phyloP scores from a whole-genome alignment of 2,797 vertebrate genomes.

The Orestias chungarensis region DNA sequence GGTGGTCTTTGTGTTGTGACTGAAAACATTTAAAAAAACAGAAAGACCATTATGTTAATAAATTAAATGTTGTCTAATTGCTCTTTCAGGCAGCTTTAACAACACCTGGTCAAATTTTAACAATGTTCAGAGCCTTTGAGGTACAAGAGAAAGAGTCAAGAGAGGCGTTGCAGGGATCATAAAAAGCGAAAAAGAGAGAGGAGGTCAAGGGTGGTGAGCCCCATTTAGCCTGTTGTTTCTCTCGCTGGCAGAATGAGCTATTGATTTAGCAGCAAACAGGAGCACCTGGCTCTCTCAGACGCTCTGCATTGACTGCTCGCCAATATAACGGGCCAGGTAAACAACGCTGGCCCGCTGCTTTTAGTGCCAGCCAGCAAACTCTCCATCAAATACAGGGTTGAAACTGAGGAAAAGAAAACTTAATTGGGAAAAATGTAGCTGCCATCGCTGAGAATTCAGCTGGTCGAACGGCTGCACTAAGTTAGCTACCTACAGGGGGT shows the following conservation, averaged over 20 bases:
- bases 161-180: constrained; percentile 39
- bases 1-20: constrained; percentile 98
- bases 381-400: constrained; percentile 46
- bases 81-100: constrained; percentile 46
- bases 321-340: constrained; percentile 61
- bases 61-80: constrained; percentile 31
- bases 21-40: constrained; percentile 66
- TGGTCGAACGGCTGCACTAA: constrained; percentile 18
- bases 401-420: constrained; percentile 37
- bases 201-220: constrained; percentile 55
- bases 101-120: constrained; percentile 35
- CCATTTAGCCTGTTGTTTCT: constrained; percentile 69
- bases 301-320: constrained; percentile 38
- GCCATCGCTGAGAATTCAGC: constrained; percentile 3
- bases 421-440: constrained; percentile 34
- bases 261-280: constrained; percentile 67
- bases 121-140: constrained; percentile 28
- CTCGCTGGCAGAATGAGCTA: constrained; percentile 66
- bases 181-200: constrained; percentile 41
- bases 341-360: constrained; percentile 52
- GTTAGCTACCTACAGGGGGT: background rate
- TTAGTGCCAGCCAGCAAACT: constrained; percentile 45
- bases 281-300: constrained; percentile 47
- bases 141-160: background rate
- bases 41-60: constrained; percentile 24